Conservation (phyloP, 2,797 vertebrate genomes). For the Glossophaga mutica region DNA sequence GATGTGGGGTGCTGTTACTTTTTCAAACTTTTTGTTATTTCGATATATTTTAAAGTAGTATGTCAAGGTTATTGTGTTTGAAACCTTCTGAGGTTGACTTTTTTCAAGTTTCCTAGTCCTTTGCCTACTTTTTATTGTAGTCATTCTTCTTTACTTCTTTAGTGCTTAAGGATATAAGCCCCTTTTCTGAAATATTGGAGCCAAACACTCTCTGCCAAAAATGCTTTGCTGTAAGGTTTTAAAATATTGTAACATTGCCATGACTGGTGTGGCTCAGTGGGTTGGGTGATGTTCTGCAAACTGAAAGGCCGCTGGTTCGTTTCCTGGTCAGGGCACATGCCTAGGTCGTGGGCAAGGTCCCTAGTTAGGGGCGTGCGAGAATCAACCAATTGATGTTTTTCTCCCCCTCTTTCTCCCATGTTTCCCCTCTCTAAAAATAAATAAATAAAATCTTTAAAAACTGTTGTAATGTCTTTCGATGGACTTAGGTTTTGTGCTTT, state of each 20-base stretch:
- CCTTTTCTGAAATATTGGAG: neutral
- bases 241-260: neutral
- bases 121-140: neutral
- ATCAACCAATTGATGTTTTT: neutral
- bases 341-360: neutral
- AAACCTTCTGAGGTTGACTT: neutral
- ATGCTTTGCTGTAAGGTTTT: neutral
- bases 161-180: neutral
- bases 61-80: neutral
- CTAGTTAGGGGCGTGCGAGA: neutral
- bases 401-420: neutral
- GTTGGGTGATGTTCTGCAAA: neutral
- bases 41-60: neutral
- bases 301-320: neutral
- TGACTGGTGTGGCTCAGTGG: neutral
- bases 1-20: neutral
- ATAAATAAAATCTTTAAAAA: neutral
- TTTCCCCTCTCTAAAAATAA: neutral
- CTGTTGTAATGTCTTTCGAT: neutral
- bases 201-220: neutral
- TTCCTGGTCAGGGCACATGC: neutral
- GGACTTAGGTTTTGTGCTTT: neutral
- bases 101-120: neutral
- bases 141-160: neutral
- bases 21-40: slow-evolving; percentile 32